These are phyloP conservation scores for Drosophila kurseongensis DNA, from an alignment of 1,140 invertebrate genomes.

Conservation along the genomic window DNA sequence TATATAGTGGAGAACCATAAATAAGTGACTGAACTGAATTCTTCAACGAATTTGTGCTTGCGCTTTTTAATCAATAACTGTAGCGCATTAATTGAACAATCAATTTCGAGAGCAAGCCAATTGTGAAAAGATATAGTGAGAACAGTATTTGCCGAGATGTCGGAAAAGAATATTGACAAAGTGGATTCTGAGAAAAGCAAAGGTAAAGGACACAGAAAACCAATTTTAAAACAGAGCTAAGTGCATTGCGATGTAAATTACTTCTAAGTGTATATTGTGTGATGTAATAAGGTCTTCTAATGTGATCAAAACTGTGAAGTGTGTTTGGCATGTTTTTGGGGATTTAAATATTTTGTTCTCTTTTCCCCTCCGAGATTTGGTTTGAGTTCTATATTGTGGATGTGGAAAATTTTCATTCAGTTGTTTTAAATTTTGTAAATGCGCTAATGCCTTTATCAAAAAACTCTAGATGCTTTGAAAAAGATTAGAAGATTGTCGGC, in stretches of 20 bases:
- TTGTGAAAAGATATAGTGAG: constrained; percentile 13
- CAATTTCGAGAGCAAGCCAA: constrained; percentile 34
- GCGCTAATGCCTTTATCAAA: not conserved
- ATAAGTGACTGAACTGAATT: constrained; percentile 12
- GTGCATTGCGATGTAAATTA: not conserved
- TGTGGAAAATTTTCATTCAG: no score
- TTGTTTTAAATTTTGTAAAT: no score
- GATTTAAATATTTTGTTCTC: no score
- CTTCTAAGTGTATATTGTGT: no score
- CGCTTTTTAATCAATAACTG: constrained; percentile 29
- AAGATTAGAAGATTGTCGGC: constrained; percentile 5
- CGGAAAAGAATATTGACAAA: constrained; percentile 32
- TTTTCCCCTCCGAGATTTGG: no score
- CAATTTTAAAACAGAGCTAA: not conserved
- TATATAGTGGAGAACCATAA: constrained; percentile 5
- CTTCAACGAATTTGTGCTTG: constrained; percentile 14
- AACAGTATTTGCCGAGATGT: constrained; percentile 24
- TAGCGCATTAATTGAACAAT: constrained; percentile 46
- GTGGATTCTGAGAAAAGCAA: constrained; percentile 39
- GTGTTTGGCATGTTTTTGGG: no score
- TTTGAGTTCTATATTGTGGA: no score
- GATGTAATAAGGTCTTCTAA: no score
- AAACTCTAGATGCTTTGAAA: not conserved
- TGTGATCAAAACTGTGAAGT: no score
- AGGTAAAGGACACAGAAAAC: constrained; percentile 35